Evolutionary conservation across 2,113 vertebrate genomes (phyloP).

Genomic region (Stictonetta naevosa): DNA sequence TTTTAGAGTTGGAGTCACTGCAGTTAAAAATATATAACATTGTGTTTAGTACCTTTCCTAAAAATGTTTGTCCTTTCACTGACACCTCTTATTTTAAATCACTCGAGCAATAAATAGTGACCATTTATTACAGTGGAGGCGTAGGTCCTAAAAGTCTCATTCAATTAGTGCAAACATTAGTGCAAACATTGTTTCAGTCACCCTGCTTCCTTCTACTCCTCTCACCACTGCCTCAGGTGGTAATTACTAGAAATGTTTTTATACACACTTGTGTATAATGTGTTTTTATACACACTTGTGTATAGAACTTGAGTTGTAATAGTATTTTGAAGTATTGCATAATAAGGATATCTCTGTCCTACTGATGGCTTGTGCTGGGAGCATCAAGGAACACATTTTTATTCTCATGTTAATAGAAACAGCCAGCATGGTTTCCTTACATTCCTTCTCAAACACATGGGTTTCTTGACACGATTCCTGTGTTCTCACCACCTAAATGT

Average conservation of each 20-base stretch:
- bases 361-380: rapidly evolving
- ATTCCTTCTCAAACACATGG: rapidly evolving
- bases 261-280: background rate
- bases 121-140: background rate
- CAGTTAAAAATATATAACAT: background rate
- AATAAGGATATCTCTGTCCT: background rate
- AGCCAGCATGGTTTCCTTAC: background rate
- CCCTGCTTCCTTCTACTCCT: background rate
- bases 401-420: background rate
- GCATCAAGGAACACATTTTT: background rate
- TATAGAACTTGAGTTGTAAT: background rate
- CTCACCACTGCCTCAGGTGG: background rate
- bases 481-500: background rate
- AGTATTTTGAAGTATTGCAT: background rate
- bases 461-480: background rate
- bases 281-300: background rate
- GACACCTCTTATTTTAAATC: background rate
- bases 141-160: background rate
- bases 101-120: background rate
- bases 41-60: background rate
- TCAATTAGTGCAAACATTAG: background rate
- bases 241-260: background rate
- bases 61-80: background rate
- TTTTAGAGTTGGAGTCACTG: background rate
- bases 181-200: background rate